A percentile compares a stretch with the other conserved stretches of the same genome.
These are phyloP conservation scores for Dipodomys ordii DNA, from an alignment of 2,113 vertebrate genomes.

Conservation along the genomic window DNA sequence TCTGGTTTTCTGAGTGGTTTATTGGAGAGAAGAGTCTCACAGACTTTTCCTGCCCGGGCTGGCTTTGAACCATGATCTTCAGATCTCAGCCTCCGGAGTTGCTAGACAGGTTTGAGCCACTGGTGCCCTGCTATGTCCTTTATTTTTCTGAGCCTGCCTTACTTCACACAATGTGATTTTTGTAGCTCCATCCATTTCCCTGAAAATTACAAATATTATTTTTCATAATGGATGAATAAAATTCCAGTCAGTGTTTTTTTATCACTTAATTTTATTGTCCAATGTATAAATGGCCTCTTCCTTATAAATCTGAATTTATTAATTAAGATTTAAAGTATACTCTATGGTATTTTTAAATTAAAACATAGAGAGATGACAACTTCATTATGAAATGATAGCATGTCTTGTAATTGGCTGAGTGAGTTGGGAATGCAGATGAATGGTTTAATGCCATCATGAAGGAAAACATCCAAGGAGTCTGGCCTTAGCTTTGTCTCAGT, in stretches of 20 bases:
- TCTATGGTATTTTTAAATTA: conserved; percentile 31
- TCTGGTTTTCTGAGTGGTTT: too few relatives aligned
- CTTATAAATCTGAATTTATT: conserved; percentile 22
- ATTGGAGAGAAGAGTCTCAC: too few relatives aligned
- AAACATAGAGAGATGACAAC: conserved; percentile 50
- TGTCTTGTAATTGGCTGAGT: conserved; percentile 28
- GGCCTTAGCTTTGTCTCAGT: neutral
- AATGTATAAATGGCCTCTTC: neutral
- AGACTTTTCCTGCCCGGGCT: too few relatives aligned
- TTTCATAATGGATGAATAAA: too few relatives aligned
- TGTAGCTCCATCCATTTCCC: too few relatives aligned
- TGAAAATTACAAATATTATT: too few relatives aligned
- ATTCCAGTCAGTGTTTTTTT: neutral
- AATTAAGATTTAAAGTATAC: conserved; percentile 47
- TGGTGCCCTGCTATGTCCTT: too few relatives aligned
- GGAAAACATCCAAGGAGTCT: neutral
- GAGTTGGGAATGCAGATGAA: neutral
- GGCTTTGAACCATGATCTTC: too few relatives aligned
- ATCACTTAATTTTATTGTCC: neutral
- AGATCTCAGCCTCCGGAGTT: too few relatives aligned
- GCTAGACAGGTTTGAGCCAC: too few relatives aligned
- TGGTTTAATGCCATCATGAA: conserved; percentile 7
- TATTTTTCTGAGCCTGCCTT: too few relatives aligned
- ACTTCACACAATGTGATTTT: too few relatives aligned
- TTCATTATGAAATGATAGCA: neutral